Percentiles rank a stretch among this genome's conserved stretches.
These are phyloP conservation scores for Diadumene lineata DNA, from an alignment of 92 coral and sea anemone genomes.

Conservation along the genomic window DNA sequence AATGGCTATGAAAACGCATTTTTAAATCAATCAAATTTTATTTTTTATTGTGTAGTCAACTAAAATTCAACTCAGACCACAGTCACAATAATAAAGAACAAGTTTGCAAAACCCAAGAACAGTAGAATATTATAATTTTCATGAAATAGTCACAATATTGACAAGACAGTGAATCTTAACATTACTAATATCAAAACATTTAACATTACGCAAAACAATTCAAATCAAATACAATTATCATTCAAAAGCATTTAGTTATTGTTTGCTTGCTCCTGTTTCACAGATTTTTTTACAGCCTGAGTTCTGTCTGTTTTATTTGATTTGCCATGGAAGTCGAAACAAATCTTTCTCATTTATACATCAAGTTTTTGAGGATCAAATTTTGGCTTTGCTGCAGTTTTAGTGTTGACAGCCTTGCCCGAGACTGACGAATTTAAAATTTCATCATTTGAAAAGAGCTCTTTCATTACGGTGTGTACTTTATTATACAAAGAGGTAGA, in stretches of 20 bases:
- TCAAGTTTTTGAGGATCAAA: conserved; percentile 19
- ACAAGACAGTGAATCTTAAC: no score
- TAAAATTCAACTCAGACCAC: no score
- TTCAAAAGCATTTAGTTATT: not conserved
- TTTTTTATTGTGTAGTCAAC: no score
- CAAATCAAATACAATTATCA: no score
- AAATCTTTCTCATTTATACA: conserved; percentile 3
- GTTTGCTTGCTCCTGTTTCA: conserved; percentile 4
- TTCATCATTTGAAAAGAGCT: conserved; percentile 24
- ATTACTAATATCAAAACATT: not conserved
- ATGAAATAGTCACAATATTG: no score
- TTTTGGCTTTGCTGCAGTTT: conserved; percentile 29
- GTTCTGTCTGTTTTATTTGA: not conserved
- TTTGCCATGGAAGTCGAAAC: conserved; percentile 15
- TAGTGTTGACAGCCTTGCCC: conserved; percentile 30
- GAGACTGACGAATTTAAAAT: conserved; percentile 27
- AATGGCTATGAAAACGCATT: no score
- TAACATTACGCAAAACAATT: not conserved
- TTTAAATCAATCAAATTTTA: no score
- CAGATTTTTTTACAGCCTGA: conserved; percentile 25
- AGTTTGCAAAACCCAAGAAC: no score
- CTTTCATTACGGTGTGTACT: not conserved
- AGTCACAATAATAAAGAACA: no score
- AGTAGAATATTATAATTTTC: no score
- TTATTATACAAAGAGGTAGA: conserved; percentile 25